Evolutionary conservation across 2,797 vertebrate genomes (phyloP).

Genomic region (Cirrhinus mrigala): DNA sequence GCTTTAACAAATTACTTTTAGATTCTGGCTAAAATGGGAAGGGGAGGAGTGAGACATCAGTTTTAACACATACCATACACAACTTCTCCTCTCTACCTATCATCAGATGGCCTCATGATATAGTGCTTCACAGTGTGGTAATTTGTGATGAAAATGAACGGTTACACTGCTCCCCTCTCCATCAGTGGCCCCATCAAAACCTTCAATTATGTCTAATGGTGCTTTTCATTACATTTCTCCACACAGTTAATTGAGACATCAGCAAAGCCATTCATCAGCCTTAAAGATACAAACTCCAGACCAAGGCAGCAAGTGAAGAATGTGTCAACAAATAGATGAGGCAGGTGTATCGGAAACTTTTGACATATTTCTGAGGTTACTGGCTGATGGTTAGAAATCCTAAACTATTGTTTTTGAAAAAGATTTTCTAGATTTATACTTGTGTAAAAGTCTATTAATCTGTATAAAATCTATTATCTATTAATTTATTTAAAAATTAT

Average conservation of each 20-base stretch:
- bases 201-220: slow-evolving; percentile 47
- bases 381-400: background rate
- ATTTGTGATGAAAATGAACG: slow-evolving; percentile 36
- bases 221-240: slow-evolving; percentile 44
- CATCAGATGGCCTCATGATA: background rate
- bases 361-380: background rate
- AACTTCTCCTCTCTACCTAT: background rate
- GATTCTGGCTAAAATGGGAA: slow-evolving; percentile 20
- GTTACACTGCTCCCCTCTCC: background rate
- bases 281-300: slow-evolving; percentile 11
- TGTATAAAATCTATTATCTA: background rate
- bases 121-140: slow-evolving; percentile 18
- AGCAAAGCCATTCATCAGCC: slow-evolving; percentile 51
- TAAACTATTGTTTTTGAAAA: background rate
- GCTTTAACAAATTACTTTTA: slow-evolving; percentile 28
- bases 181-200: slow-evolving; percentile 23
- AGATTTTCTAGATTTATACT: background rate
- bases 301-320: slow-evolving; percentile 40
- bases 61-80: slow-evolving; percentile 5
- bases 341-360: slow-evolving; percentile 24
- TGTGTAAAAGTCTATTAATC: background rate
- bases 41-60: background rate
- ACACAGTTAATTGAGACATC: slow-evolving; percentile 55
- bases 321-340: slow-evolving; percentile 26
- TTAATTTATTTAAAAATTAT: background rate